Evolutionary conservation across 1,140 invertebrate genomes (phyloP).

Genomic region (Heliconius eleuchia): DNA sequence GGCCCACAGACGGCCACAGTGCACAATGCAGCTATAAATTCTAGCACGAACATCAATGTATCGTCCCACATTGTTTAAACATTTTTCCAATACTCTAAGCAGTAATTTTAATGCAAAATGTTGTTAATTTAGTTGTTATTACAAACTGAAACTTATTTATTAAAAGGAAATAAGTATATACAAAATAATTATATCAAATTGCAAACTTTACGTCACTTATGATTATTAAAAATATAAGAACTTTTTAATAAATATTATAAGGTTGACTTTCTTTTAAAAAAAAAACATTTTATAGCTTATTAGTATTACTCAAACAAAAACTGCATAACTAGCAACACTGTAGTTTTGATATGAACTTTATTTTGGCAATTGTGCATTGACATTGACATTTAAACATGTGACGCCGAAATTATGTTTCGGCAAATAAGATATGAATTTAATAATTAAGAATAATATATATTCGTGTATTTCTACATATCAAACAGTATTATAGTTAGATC

Average conservation of each 20-base stretch:
- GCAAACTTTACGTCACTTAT: background rate
- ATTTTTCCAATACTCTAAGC: background rate
- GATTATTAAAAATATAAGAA: background rate
- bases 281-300: too few species aligned
- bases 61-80: conserved; percentile 59
- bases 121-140: background rate
- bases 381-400: conserved; percentile 38
- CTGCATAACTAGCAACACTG: background rate
- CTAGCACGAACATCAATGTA: conserved; percentile 63
- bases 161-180: background rate
- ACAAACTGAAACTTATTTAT: background rate
- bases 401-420: conserved; percentile 21
- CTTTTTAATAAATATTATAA: background rate
- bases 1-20: conserved; percentile 69
- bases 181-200: background rate
- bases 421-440: conserved; percentile 26
- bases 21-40: conserved; percentile 66
- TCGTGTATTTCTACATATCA: conserved; percentile 28
- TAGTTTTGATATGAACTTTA: background rate
- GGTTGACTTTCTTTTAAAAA: background rate
- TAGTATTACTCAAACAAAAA: background rate
- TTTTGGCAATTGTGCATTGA: background rate
- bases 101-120: background rate
- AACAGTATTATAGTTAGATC: conserved; percentile 40
- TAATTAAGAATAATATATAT: conserved; percentile 26